These are phyloP conservation scores for Neodontobutis hainanensis DNA, from an alignment of 2,113 vertebrate genomes.

Conservation along the genomic window DNA sequence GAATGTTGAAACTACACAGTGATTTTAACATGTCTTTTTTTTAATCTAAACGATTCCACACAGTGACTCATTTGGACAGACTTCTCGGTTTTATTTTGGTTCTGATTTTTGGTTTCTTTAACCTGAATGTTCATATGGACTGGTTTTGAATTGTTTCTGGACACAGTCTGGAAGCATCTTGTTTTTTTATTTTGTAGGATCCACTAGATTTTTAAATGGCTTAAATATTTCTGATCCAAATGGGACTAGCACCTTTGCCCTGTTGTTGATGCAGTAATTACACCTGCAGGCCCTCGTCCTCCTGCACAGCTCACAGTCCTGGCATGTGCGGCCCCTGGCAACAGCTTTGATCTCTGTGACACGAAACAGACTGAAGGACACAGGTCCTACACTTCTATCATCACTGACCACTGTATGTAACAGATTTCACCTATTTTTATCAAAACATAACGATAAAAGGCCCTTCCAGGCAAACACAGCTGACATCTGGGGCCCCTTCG, in stretches of 20 bases:
- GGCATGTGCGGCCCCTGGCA: constrained; percentile 68
- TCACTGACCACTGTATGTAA: background rate
- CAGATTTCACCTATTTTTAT: constrained; percentile 1
- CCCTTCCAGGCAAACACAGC: constrained; percentile 23
- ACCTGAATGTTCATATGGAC: no score
- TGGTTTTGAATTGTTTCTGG: no score
- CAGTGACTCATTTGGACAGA: no score
- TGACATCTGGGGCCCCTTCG: background rate
- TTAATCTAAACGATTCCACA: no score
- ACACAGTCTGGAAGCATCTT: no score
- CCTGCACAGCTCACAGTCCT: constrained; percentile 24
- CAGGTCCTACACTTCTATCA: constrained; percentile 44
- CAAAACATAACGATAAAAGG: constrained; percentile 8
- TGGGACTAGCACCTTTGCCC: constrained; percentile 4
- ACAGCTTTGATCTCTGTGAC: constrained; percentile 67
- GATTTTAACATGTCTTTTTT: no score
- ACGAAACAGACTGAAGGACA: constrained; percentile 24
- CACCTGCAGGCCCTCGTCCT: constrained; percentile 34
- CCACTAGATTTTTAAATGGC: no score
- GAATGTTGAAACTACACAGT: no score
- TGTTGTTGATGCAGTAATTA: constrained; percentile 68
- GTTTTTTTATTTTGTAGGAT: no score
- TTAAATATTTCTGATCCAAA: constrained; percentile 1
- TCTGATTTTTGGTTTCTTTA: no score
- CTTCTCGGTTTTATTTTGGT: no score